A percentile compares a stretch with the other conserved stretches of the same genome.
Conservation (phyloP, 2,797 vertebrate genomes). For the Gymnothorax reevesii region DNA sequence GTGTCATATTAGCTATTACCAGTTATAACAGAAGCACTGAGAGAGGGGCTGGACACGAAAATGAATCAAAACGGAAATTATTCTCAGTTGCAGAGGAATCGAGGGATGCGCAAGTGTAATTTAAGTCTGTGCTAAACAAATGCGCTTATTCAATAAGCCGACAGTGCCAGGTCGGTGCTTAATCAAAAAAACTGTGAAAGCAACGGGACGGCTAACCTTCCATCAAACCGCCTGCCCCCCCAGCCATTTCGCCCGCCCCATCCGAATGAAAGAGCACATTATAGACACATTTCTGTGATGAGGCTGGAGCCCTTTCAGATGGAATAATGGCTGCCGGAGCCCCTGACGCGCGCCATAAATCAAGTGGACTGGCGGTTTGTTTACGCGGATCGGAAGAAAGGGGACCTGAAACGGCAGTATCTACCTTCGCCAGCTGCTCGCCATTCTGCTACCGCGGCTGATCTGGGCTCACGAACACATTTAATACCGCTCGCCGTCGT, state of each 20-base stretch:
- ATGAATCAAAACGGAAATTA: conserved; percentile 63
- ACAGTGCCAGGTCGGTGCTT: conserved; percentile 35
- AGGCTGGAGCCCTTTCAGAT: conserved; percentile 59
- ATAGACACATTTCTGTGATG: conserved; percentile 60
- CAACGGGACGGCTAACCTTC: conserved; percentile 49
- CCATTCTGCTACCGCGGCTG: conserved; percentile 54
- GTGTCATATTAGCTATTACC: neutral
- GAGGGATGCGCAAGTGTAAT: conserved; percentile 62
- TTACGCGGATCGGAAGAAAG: conserved; percentile 63
- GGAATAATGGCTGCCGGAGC: conserved; percentile 67
- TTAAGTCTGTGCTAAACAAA: conserved; percentile 54
- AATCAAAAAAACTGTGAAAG: conserved; percentile 43
- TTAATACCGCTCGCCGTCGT: conserved; percentile 60
- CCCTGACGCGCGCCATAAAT: conserved; percentile 72
- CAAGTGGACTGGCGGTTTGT: conserved; percentile 70
- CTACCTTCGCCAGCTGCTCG: conserved; percentile 72
- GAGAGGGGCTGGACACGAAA: neutral
- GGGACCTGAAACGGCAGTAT: conserved; percentile 73
- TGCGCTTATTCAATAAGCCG: conserved; percentile 44
- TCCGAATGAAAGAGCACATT: conserved; percentile 59
- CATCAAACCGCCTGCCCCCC: conserved; percentile 47
- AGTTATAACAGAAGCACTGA: neutral
- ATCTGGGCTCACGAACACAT: conserved; percentile 65
- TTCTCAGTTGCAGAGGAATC: conserved; percentile 53
- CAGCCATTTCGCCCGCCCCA: conserved; percentile 43